Percentiles rank a stretch among this genome's conserved stretches.
Evolutionary conservation across 2,113 vertebrate genomes (phyloP).

Genomic region (Hepsetus odoe): DNA sequence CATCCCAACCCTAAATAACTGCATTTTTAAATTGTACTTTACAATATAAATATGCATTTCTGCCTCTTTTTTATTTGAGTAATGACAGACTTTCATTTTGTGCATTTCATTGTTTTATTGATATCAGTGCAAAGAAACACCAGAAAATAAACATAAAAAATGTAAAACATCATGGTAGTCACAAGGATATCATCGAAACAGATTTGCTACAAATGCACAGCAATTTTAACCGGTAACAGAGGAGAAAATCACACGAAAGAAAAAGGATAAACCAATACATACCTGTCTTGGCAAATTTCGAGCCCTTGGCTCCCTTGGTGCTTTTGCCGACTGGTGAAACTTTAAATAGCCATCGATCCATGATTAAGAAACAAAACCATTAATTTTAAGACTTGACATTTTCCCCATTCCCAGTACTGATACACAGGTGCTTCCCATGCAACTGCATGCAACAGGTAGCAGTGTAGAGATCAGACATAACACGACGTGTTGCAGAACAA

Average conservation of each 20-base stretch:
- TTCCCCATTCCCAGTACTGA: conserved; percentile 74
- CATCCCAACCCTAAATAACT: too few relatives aligned
- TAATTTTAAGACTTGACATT: conserved; percentile 80
- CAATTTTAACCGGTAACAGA: conserved; percentile 72
- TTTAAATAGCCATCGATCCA: conserved; percentile 69
- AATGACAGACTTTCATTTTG: conserved; percentile 65
- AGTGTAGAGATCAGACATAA: conserved; percentile 76
- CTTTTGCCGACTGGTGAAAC: conserved; percentile 67
- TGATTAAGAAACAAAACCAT: conserved; percentile 60
- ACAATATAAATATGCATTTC: too few relatives aligned
- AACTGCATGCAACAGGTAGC: conserved; percentile 83
- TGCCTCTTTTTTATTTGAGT: not conserved
- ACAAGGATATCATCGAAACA: conserved; percentile 70
- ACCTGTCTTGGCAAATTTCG: conserved; percentile 64
- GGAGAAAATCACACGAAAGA: conserved; percentile 45
- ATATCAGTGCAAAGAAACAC: conserved; percentile 86
- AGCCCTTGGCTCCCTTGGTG: conserved; percentile 68
- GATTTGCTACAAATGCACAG: conserved; percentile 75
- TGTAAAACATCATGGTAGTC: conserved; percentile 73
- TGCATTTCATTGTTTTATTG: conserved; percentile 83
- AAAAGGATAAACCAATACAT: conserved; percentile 73
- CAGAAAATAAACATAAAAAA: conserved; percentile 79
- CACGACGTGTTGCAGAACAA: conserved; percentile 77
- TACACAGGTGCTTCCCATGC: conserved; percentile 82
- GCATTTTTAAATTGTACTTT: too few relatives aligned